Base-by-base conservation (phyloP, 2,797 vertebrate genomes). In the Platyrinchus mystaceus region DNA sequence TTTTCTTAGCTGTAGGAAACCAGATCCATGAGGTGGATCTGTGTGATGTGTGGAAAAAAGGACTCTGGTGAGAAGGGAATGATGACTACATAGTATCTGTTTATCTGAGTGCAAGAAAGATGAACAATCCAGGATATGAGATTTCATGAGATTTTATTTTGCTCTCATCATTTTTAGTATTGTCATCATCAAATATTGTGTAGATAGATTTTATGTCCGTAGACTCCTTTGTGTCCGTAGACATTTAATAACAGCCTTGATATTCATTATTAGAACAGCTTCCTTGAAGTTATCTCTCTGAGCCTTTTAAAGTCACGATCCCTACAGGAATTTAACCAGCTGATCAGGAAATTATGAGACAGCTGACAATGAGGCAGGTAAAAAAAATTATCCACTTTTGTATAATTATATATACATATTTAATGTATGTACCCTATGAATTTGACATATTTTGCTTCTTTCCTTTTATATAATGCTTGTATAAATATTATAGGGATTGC, bases 121-220 rank as follows among this genome's bases (percentile, higher is more conserved):
- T 69, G 1, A 84, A 6, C 4, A 15, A 10, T 62, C 62, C 28
- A 74, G 32, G 23, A 44, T 21, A 20, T 11, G 3, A 68, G 37
- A 75, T 74, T 74, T 92, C 50, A 14, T 67, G 3, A 74, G 46
- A 78, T 67, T 71, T 93, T 55, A 19, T 78, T 84, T 67, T 71
- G 7, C 7, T 78, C 13, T 64, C 30, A 70, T 34, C 0, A 39
- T 49, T 88, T 94, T 90, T 47, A 66, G 36, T 63, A 22, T 37
- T 58, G 8, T 36, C 49, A 55, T 66, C 9, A 39, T 41, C 10
- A 87, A 73, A 71, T 69, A 39, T 36, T 50, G 37, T 50, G 14
- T 15, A 75, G 27, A 21, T 28, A 53, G n/a, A 39, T 88, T 90
- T 94, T 88, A n/a, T 62, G 15, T 80, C 50, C 27, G 12, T 17